Base-by-base conservation (phyloP, 2,113 vertebrate genomes). In the Psittacula cyanocephala region DNA sequence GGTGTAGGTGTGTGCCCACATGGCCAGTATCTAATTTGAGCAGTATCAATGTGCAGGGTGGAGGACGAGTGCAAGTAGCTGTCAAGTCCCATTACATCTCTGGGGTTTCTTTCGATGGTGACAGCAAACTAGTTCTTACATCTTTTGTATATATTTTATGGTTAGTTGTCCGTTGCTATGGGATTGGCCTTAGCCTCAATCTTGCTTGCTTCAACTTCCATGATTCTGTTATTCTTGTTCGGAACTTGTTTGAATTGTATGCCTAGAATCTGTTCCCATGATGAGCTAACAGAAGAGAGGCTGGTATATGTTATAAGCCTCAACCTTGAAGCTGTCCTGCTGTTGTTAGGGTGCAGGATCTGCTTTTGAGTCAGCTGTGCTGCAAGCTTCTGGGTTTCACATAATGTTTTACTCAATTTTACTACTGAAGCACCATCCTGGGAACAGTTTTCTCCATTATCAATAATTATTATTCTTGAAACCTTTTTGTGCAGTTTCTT, bases 1-100 rank as follows among this genome's bases (percentile, higher is more conserved):
- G 11, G 7, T 6, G 20, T 0, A 0, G 0, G 6, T 20, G 9
- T 37, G 24, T 31, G 52, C 39, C 52, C 11, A n/a, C 2, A 0
- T n/a, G 49, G 20, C 35, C 39, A 8, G 25, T 50, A 8, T 46
- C 55, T 80, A 35, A 65, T 65, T 55, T 70, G 44, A n/a, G 20
- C 37, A 44, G 2, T 24, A 11, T 69, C 31, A 37, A 2, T 2
- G 10, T 64, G 35, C 39, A 35, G 33, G 23, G n/a, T 33, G 41
- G 22, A 82, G 22, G 46, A 46, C 2, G 4, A 74, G 17, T 19
- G 4, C 33, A 31, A 37, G 37, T 37, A 69, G 33, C 31, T 72
- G 18, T n/a, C 6, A 86, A 15, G 33, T 80, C 28, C 33, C 0
- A 0, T 12, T 80, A 17, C 2, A 28, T 60, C 44, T 78, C n/a